phyloP scores from a whole-genome alignment of 64 coral and sea anemone genomes.

The Dendronephthya gigantea region DNA sequence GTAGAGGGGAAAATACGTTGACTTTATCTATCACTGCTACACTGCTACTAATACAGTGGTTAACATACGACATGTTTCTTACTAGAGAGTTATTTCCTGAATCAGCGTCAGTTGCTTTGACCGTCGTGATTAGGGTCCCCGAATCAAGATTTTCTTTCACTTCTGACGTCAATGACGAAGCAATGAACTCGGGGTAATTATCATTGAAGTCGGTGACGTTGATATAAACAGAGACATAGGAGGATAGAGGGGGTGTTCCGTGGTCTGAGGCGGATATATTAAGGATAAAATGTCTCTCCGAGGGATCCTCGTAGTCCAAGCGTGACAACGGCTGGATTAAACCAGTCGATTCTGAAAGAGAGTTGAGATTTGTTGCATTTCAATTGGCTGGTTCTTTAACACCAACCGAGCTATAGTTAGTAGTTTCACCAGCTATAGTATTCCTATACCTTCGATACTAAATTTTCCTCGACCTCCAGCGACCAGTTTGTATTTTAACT shows the following conservation, averaged over 20 bases:
- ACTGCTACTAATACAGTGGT: too few relatives aligned
- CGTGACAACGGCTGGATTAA: conserved; percentile 71
- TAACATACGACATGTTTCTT: neutral
- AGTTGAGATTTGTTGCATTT: neutral
- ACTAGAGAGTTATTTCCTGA: conserved; percentile 50
- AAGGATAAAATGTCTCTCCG: conserved; percentile 53
- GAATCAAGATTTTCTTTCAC: conserved; percentile 43
- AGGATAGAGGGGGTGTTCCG: conserved; percentile 43
- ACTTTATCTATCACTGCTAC: neutral
- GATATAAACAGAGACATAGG: conserved; percentile 40
- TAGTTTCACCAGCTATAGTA: neutral
- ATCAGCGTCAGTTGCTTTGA: conserved; percentile 54
- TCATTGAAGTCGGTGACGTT: conserved; percentile 88
- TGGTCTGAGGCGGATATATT: conserved; percentile 71
- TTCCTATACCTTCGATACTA: conserved; percentile 64
- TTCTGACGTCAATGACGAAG: conserved; percentile 26
- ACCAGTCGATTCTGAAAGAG: conserved; percentile 52
- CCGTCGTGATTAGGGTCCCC: conserved; percentile 24
- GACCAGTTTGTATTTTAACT: conserved; percentile 50
- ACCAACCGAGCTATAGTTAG: neutral
- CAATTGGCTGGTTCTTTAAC: neutral
- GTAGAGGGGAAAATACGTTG: neutral
- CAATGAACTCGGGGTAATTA: conserved; percentile 59
- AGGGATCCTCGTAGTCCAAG: conserved; percentile 73
- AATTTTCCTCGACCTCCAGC: conserved; percentile 54